Base-by-base conservation (phyloP, 2,113 vertebrate species). In the Petromus typicus region DNA sequence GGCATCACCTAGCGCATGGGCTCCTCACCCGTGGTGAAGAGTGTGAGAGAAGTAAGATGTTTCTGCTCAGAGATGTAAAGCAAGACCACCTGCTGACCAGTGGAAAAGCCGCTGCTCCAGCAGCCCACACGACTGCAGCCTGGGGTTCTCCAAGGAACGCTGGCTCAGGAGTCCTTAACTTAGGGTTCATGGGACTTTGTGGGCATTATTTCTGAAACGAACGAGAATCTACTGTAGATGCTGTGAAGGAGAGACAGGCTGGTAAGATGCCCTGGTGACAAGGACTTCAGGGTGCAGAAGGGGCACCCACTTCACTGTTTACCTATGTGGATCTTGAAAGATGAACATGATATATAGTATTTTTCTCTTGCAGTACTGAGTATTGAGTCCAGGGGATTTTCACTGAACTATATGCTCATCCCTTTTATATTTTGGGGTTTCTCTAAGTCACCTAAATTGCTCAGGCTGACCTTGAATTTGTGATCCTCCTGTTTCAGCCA, bases 11-110 rank as follows among this genome's bases (percentile, higher is more conserved):
- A 59, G 14, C 61, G 3, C 1, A 2, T 7, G 51, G 18, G 63
- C 8, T 32, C 34, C 1, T 11, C 2, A 23, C 5, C 37, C 23
- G 23, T 0, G 13, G 27, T 11, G 16, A 16, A 23, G 7, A 0
- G 2, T 1, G 25, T 1, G 14, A 0, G 14, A 43, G 61, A 56
- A 16, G 30, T 63, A 40, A n/a, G 20, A 30, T 10, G 48, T 43
- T 30, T 80, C 30, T 64, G 30, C 48, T 56, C 7, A 37, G 82
- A 91, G 11, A 34, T 17, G 7, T 1, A 11, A 16, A 5, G 2
- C 69, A 40, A 32, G 40, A 61, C 7, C 43, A 22, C 3, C 1
- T 30, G 32, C 7, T 17, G 37, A 76, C 4, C 18, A 3, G 59
- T 40, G 61, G 22, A 8, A 2, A 51, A 22, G 23, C 7, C 1